phyloP scores from a whole-genome alignment of 2,888 invertebrate genomes.

The Lycaena phlaeas region DNA sequence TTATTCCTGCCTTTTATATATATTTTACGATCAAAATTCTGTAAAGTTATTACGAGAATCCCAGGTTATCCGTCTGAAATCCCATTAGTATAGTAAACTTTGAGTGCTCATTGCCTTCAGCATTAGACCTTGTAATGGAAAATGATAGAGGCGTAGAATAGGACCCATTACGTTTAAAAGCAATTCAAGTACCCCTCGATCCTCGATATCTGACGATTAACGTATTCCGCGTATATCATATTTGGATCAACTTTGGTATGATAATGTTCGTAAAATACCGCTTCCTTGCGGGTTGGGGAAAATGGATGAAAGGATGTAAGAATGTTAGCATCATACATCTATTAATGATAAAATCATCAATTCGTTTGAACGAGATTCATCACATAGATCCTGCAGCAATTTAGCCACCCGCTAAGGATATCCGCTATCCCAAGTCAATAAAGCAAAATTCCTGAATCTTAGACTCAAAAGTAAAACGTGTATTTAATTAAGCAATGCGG shows the following conservation, averaged over 20 bases:
- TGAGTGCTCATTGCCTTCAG: neutral
- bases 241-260: neutral
- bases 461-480: neutral
- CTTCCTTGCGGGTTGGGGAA: no score
- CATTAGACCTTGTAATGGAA: neutral
- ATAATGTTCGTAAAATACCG: constrained; percentile 3
- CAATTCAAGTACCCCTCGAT: constrained; percentile 18
- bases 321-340: no score
- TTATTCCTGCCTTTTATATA: no score
- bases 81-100: constrained; percentile 2
- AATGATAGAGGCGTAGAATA: constrained; percentile 5
- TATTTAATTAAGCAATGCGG: neutral
- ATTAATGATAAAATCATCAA: no score
- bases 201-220: constrained; percentile 25
- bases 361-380: no score
- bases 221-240: constrained; percentile 31
- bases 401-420: no score
- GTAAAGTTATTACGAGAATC: neutral
- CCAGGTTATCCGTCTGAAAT: neutral
- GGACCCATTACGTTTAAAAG: constrained; percentile 10
- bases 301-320: no score
- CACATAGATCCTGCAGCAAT: no score
- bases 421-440: neutral
- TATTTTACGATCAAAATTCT: neutral
- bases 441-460: neutral